These are phyloP conservation scores for Propsilocerus akamusi DNA, from an alignment of 1,140 invertebrate genomes.

Conservation along the genomic window DNA sequence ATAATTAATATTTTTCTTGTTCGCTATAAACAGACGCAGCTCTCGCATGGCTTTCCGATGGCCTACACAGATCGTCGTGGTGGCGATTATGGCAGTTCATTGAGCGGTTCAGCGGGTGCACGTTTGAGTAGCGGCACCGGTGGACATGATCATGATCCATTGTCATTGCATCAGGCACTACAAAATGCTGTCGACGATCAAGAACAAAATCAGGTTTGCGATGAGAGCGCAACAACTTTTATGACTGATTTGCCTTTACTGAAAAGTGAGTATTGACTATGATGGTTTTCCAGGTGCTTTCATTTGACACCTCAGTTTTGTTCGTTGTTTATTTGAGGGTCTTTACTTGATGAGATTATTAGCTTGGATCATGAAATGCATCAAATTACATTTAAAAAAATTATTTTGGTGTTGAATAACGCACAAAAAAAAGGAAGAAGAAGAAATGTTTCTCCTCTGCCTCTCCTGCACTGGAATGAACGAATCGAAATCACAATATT, in stretches of 20 bases:
- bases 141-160: slow-evolving; percentile 33
- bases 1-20: too few species aligned
- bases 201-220: slow-evolving; percentile 59
- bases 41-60: slow-evolving; percentile 22
- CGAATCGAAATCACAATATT: too few species aligned
- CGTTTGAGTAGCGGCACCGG: slow-evolving; percentile 11
- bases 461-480: too few species aligned
- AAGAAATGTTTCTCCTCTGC: too few species aligned
- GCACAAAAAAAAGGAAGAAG: too few species aligned
- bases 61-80: slow-evolving; percentile 20
- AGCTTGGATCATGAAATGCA: background rate
- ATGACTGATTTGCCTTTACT: slow-evolving; percentile 72
- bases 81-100: slow-evolving; percentile 19
- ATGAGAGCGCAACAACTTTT: slow-evolving; percentile 57
- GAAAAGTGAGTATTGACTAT: slow-evolving; percentile 55
- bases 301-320: background rate
- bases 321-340: background rate
- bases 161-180: slow-evolving; percentile 42
- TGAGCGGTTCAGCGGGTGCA: slow-evolving; percentile 18
- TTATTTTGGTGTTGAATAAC: background rate
- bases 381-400: background rate
- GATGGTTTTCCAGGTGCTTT: background rate
- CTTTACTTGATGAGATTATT: slow-evolving; percentile 4
- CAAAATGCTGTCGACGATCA: slow-evolving; percentile 50
- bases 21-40: slow-evolving; percentile 23